Base-by-base conservation (phyloP, 2,113 vertebrate genomes). In the Lamprotornis superbus region DNA sequence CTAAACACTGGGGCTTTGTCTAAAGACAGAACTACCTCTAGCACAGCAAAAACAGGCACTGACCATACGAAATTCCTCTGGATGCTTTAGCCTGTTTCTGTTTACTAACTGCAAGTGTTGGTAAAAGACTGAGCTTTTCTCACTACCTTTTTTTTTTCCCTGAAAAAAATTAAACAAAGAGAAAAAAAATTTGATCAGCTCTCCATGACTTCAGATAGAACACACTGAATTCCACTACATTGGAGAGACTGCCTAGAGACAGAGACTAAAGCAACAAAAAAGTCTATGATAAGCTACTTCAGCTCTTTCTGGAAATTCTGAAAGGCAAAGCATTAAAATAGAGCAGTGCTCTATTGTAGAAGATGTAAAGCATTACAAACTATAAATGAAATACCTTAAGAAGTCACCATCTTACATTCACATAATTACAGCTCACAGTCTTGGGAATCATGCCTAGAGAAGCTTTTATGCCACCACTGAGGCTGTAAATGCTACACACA, bases 61-160 rank as follows among this genome's bases (percentile, higher is more conserved):
- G 31, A 8, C 63, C 80, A 68, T 7, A 55, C 13, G 44, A 91
- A 94, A 88, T 53, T 52, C 35, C 85, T 67, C 83, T 35, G 47
- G 12, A 60, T 53, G 20, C 31, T 82, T 73, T 33, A 59, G 31
- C 33, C 30, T 81, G 5, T 39, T 81, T 90, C 52, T 93, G 39
- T 79, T 93, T 50, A 64, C 23, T 50, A 33, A 55, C 37, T 47
- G 55, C 7, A 69, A 89, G 86, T 59, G 27, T 4, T 94, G 86
- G 73, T 65, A 46, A 79, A 89, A 97, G 49, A 93, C 30, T 50
- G 61, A 87, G 63, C 55, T 95, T 81, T 75, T 9, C 7, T 37
- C n/a, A 7, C 7, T 17, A 2, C 20, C 68, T 80, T n/a, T 7
- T 23, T 17, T 3, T 10, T 7, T 6, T 0, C 8, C 3, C 3